phyloP scores from a whole-genome alignment of 2,113 vertebrate genomes.

The Burhinus oedicnemus region DNA sequence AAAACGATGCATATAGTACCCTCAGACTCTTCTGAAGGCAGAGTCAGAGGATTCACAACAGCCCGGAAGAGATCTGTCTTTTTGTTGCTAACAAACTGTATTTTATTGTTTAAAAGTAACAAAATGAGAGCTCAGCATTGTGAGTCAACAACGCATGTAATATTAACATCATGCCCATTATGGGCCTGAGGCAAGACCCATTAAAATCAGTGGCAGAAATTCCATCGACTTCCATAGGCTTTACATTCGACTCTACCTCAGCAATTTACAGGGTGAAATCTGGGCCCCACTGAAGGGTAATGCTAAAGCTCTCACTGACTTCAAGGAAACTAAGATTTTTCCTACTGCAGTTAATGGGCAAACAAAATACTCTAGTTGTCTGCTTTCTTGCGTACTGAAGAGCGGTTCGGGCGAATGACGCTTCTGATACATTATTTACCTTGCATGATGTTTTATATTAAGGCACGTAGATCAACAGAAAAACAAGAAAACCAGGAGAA shows the following conservation, averaged over 20 bases:
- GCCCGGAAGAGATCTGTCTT: background rate
- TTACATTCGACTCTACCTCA: background rate
- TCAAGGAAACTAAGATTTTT: background rate
- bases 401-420: background rate
- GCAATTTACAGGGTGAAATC: background rate
- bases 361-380: background rate
- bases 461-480: fast-evolving
- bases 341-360: background rate
- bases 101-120: background rate
- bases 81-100: background rate
- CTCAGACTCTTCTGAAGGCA: background rate
- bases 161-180: background rate
- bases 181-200: background rate
- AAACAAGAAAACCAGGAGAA: background rate
- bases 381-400: background rate
- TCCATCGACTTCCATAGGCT: fast-evolving
- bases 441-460: background rate
- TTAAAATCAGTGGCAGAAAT: background rate
- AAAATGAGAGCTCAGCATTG: background rate
- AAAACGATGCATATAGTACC: background rate
- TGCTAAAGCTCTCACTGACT: background rate
- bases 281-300: background rate
- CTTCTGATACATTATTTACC: background rate
- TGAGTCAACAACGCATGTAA: background rate
- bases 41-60: background rate